A percentile compares a stretch with the other conserved stretches of the same genome.
Evolutionary conservation across 2,888 invertebrate species (phyloP).

Genomic region (Melanchra persicariae): DNA sequence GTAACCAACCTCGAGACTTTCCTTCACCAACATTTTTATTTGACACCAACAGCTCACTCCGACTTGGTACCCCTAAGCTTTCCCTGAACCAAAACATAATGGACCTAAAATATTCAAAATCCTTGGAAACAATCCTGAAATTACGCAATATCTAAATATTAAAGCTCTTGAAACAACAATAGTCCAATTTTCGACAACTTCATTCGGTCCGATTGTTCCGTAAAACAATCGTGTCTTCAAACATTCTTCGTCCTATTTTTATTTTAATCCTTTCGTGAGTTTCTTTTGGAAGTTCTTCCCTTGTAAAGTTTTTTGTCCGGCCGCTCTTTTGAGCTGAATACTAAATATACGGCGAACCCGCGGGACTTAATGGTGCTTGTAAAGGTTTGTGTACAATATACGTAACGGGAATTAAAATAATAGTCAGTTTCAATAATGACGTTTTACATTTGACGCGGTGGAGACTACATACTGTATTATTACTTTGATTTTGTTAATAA

Average conservation of each 20-base stretch:
- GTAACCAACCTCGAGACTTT: not conserved
- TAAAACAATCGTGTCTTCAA: slow-evolving; percentile 59
- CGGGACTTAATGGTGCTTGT: slow-evolving; percentile 32
- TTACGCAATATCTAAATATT: slow-evolving; percentile 39
- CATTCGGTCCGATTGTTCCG: slow-evolving; percentile 59
- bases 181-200: slow-evolving; percentile 55
- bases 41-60: not conserved
- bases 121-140: slow-evolving; percentile 37
- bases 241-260: slow-evolving; percentile 55
- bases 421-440: too few species aligned
- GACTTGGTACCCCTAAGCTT: not conserved
- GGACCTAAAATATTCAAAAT: slow-evolving; percentile 32
- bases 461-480: too few species aligned
- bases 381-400: slow-evolving; percentile 14
- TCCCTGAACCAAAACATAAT: slow-evolving; percentile 12
- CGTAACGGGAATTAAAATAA: not conserved
- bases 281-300: slow-evolving; percentile 37
- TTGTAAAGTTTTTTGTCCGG: slow-evolving; percentile 46
- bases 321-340: slow-evolving; percentile 57
- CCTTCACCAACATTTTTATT: not conserved
- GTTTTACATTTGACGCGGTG: too few species aligned
- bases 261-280: slow-evolving; percentile 61
- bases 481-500: too few species aligned
- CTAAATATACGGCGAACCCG: slow-evolving; percentile 44
- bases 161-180: slow-evolving; percentile 43